Conservation (phyloP, 2,797 vertebrate genomes). For the Hafferia zeledoni region DNA sequence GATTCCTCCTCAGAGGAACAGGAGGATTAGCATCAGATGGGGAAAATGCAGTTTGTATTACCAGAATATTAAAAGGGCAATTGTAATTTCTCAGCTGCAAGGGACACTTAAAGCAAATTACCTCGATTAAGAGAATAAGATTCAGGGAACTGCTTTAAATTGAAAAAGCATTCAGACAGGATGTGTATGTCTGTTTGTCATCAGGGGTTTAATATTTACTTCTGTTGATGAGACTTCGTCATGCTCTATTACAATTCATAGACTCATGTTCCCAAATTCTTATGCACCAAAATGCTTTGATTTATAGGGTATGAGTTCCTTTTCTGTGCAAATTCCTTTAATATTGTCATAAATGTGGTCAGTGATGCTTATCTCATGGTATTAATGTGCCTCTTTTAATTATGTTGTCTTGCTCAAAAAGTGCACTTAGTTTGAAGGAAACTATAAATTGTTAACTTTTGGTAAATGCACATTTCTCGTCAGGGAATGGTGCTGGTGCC, state of each 20-base stretch:
- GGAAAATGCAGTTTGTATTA: background rate
- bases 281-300: conserved; percentile 77
- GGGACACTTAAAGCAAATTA: conserved; percentile 57
- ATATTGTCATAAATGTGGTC: conserved; percentile 52
- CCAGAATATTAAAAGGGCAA: conserved; percentile 50
- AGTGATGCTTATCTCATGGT: conserved; percentile 63
- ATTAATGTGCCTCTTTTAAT: conserved; percentile 69
- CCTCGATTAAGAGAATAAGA: conserved; percentile 51
- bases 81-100: conserved; percentile 42
- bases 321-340: conserved; percentile 7
- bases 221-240: conserved; percentile 79
- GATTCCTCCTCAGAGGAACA: background rate
- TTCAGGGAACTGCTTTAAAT: conserved; percentile 26
- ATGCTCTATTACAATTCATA: conserved; percentile 82
- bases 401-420: conserved; percentile 66
- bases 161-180: background rate
- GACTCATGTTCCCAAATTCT: conserved; percentile 74
- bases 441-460: conserved; percentile 25
- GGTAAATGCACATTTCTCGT: background rate
- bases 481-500: background rate
- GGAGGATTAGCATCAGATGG: background rate
- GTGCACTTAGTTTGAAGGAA: conserved; percentile 15
- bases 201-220: conserved; percentile 79
- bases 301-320: conserved; percentile 65
- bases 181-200: conserved; percentile 62